phyloP scores from a whole-genome alignment of 2,888 invertebrate species.

The Onthophagus sagittarius region DNA sequence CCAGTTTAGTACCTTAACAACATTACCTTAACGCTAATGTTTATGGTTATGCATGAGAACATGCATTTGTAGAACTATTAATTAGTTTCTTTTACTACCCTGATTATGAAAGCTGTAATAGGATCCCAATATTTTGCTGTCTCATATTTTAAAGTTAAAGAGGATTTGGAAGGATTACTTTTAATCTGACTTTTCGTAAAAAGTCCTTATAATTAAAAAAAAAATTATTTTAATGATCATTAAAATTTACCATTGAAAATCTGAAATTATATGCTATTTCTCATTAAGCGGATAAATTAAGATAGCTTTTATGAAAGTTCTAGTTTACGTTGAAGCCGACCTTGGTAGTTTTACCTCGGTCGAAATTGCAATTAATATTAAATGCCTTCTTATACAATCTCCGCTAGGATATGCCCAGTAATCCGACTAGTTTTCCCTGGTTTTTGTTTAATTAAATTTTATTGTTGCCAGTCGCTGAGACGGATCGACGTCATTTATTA shows the following conservation, averaged over 20 bases:
- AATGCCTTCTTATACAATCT: neutral
- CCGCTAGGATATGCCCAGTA: neutral
- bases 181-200: neutral
- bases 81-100: no score
- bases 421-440: neutral
- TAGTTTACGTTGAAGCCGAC: neutral
- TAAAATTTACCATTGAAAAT: neutral
- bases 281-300: neutral
- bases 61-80: no score
- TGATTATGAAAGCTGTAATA: no score
- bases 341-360: neutral
- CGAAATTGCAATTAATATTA: neutral
- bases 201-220: neutral
- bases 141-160: no score
- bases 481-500: neutral
- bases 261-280: neutral
- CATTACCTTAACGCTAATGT: no score
- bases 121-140: no score
- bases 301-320: neutral
- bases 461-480: neutral
- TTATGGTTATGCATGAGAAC: no score
- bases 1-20: no score
- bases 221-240: neutral
- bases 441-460: neutral
- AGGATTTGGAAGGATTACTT: no score